Percentiles rank a stretch among this genome's conserved stretches.
Conservation (phyloP, 2,797 vertebrate genomes). For the Cacajao melanocephalus region DNA sequence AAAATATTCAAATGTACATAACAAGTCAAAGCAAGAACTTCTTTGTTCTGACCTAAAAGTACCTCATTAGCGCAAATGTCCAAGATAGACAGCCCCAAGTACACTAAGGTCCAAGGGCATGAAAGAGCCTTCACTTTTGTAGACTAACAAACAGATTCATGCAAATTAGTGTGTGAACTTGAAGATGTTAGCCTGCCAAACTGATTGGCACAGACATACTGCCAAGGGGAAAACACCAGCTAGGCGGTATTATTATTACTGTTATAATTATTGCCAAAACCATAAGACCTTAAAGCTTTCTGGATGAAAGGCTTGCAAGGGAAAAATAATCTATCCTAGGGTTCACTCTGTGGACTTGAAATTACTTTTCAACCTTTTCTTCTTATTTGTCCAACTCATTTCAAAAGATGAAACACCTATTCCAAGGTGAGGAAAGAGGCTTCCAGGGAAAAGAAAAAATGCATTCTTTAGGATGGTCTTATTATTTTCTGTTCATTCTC, state of each 20-base stretch:
- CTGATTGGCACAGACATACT: not conserved
- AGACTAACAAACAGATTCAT: slow-evolving; percentile 74
- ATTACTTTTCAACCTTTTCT: slow-evolving; percentile 81
- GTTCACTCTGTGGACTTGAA: slow-evolving; percentile 73
- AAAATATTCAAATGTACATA: slow-evolving; percentile 69
- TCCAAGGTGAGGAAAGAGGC: slow-evolving; percentile 72
- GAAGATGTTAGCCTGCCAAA: slow-evolving; percentile 63
- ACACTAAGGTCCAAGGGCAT: slow-evolving; percentile 22
- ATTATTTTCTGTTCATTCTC: slow-evolving; percentile 65
- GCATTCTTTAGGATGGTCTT: slow-evolving; percentile 61
- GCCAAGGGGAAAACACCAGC: slow-evolving; percentile 48
- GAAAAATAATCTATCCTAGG: slow-evolving; percentile 68
- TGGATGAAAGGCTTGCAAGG: slow-evolving; percentile 63
- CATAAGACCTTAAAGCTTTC: slow-evolving; percentile 69
- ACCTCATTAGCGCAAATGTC: slow-evolving; percentile 39
- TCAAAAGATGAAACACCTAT: slow-evolving; percentile 78
- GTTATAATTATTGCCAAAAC: slow-evolving; percentile 62
- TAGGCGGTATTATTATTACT: slow-evolving; percentile 61
- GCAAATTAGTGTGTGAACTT: slow-evolving; percentile 68
- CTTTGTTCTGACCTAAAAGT: slow-evolving; percentile 57
- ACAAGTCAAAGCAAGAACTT: slow-evolving; percentile 61
- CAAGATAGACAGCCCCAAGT: slow-evolving; percentile 58
- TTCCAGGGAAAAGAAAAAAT: slow-evolving; percentile 62
- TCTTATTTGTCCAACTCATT: slow-evolving; percentile 78
- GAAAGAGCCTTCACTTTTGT: slow-evolving; percentile 57